A percentile compares a stretch with the other conserved stretches of the same genome.
phyloP scores from a whole-genome alignment of 2,797 vertebrate genomes.

The Lutjanus campechanus region DNA sequence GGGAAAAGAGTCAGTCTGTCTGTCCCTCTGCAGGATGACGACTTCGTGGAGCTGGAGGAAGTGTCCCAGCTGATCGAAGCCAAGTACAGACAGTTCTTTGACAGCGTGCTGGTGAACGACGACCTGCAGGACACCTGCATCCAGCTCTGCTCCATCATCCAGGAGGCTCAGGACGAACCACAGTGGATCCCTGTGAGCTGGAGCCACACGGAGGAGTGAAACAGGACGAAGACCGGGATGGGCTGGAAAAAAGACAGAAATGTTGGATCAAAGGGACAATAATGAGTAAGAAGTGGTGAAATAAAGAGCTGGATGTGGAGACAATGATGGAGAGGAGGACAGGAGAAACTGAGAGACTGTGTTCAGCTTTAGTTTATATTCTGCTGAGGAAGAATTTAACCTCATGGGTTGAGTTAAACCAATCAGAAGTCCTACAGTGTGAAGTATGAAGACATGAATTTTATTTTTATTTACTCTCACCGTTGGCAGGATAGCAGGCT shows the following conservation, averaged over 20 bases:
- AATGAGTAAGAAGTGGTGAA: background rate
- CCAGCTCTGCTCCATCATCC: slow-evolving; percentile 86
- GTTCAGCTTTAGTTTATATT: background rate
- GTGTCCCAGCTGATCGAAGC: slow-evolving; percentile 87
- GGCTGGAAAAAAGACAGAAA: no score
- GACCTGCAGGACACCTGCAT: slow-evolving; percentile 87
- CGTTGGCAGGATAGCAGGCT: background rate
- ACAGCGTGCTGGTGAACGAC: slow-evolving; percentile 90
- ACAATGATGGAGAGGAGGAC: background rate
- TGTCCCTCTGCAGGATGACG: slow-evolving; percentile 87
- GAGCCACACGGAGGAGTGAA: slow-evolving; percentile 80
- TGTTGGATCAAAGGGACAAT: background rate
- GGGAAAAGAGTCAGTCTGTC: background rate
- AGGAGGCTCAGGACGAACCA: slow-evolving; percentile 88
- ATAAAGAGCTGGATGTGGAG: background rate
- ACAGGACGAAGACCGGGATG: background rate
- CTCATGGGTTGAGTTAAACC: background rate
- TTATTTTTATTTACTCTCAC: background rate
- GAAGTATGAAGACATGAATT: background rate
- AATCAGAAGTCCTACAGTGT: background rate
- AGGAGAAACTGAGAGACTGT: background rate
- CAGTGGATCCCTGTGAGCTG: slow-evolving; percentile 93
- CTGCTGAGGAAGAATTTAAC: background rate
- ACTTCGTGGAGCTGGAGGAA: slow-evolving; percentile 91
- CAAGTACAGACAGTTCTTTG: slow-evolving; percentile 92